These are phyloP conservation scores for Strongylocentrotus purpuratus DNA, from an alignment of 35 echinoderm and acorn worm genomes.

Conservation along the genomic window DNA sequence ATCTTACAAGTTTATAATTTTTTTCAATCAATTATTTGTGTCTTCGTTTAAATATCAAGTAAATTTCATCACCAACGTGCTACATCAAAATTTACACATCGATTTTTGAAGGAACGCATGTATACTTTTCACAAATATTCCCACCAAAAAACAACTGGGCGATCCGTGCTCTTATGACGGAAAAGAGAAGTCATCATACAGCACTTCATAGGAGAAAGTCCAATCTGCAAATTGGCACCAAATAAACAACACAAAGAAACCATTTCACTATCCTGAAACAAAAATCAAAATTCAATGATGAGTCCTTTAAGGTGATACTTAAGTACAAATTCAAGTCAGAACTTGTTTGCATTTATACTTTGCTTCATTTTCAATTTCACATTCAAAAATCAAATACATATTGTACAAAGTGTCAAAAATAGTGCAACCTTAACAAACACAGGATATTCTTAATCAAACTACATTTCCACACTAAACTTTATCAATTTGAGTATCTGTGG, in stretches of 20 bases:
- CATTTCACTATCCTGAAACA: not conserved
- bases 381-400: not conserved
- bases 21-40: not conserved
- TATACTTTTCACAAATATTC: not conserved
- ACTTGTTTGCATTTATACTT: not conserved
- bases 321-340: not conserved
- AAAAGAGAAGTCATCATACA: not conserved
- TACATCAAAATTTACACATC: not conserved
- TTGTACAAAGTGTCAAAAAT: not conserved
- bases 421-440: not conserved
- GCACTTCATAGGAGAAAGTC: not conserved
- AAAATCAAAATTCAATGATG: not conserved
- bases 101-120: not conserved
- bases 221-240: slow-evolving; percentile 16
- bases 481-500: not conserved
- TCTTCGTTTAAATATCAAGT: not conserved
- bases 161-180: not conserved
- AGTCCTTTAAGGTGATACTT: not conserved
- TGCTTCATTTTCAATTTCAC: not conserved
- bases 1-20: not conserved
- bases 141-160: not conserved
- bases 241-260: not conserved
- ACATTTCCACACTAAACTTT: not conserved
- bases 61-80: slow-evolving; percentile 1
- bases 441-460: not conserved